These are phyloP conservation scores for Meleagris gallopavo DNA, from an alignment of 2,113 vertebrate species.

Conservation along the genomic window DNA sequence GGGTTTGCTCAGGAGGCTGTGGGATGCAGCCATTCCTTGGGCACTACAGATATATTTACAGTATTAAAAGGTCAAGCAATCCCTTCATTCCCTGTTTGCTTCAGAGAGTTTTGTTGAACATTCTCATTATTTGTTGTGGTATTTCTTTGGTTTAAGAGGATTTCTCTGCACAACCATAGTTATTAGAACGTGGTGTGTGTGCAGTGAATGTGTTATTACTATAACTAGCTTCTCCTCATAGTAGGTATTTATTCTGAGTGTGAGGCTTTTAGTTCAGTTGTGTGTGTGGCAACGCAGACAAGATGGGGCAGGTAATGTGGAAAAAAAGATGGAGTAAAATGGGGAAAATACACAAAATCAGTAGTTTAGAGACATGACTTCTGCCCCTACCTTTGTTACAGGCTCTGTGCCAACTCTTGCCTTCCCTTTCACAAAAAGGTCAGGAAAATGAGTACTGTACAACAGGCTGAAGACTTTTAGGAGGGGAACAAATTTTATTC, in stretches of 20 bases:
- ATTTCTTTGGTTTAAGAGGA: slow-evolving; percentile 63
- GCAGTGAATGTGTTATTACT: slow-evolving; percentile 51
- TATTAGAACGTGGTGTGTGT: slow-evolving; percentile 47
- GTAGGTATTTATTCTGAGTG: slow-evolving; percentile 20
- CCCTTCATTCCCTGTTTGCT: slow-evolving; percentile 44
- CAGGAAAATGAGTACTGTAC: background rate
- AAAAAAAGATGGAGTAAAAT: background rate
- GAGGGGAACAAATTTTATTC: background rate
- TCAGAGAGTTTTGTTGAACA: slow-evolving; percentile 33
- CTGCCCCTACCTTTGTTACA: background rate
- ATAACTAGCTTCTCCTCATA: slow-evolving; percentile 39
- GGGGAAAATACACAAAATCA: background rate
- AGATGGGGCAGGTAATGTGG: background rate
- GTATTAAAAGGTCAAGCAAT: slow-evolving; percentile 74
- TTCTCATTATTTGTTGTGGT: slow-evolving; percentile 29
- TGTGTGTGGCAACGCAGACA: background rate
- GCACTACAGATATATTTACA: slow-evolving; percentile 52
- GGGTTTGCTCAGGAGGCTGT: slow-evolving; percentile 46
- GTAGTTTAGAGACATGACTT: background rate
- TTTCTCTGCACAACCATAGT: slow-evolving; percentile 45
- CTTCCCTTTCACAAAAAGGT: background rate
- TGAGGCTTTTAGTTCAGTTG: slow-evolving; percentile 56
- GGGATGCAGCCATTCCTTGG: slow-evolving; percentile 40
- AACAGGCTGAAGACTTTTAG: background rate
- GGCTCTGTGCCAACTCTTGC: background rate